A percentile compares a stretch with the other conserved stretches of the same genome.
phyloP scores from a whole-genome alignment of 2,113 vertebrate genomes.

The Rissa tridactyla region DNA sequence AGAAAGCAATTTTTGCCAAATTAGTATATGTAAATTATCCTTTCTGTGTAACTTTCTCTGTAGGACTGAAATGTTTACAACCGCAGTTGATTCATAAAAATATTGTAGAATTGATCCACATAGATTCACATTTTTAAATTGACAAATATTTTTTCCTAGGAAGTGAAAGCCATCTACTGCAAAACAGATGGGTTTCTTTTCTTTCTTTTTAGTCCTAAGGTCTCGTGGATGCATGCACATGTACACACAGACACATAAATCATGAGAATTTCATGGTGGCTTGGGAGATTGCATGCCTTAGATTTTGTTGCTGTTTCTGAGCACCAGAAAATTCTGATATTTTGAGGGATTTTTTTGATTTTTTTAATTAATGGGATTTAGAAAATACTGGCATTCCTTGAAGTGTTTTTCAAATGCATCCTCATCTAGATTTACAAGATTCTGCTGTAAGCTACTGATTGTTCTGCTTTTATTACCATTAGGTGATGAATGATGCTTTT shows the following conservation, averaged over 20 bases:
- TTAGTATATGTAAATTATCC: constrained; percentile 65
- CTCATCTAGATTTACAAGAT: not conserved
- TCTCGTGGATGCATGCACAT: not conserved
- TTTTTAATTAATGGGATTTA: not conserved
- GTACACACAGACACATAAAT: not conserved
- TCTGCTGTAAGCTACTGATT: not conserved
- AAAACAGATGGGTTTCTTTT: not conserved
- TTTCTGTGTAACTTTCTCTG: constrained; percentile 27
- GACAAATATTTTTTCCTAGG: constrained; percentile 21
- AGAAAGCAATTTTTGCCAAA: constrained; percentile 65
- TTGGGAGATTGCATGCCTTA: not conserved
- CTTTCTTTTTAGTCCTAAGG: not conserved
- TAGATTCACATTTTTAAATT: not conserved
- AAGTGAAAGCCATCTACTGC: not conserved
- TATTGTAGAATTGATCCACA: not conserved
- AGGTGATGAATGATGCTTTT: not conserved
- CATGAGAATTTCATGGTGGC: not conserved
- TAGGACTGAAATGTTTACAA: constrained; percentile 45
- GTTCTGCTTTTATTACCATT: not conserved
- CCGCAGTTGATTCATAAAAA: constrained; percentile 44
- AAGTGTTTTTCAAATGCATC: not conserved
- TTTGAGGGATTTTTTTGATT: not conserved
- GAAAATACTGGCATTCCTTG: not conserved
- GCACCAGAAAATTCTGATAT: not conserved
- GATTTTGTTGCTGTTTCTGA: not conserved